Evolutionary conservation across 2,797 vertebrate genomes (phyloP), one percentile per base, ranked within the genome.

Genomic region (Hapalemur alaotrensis): DNA sequence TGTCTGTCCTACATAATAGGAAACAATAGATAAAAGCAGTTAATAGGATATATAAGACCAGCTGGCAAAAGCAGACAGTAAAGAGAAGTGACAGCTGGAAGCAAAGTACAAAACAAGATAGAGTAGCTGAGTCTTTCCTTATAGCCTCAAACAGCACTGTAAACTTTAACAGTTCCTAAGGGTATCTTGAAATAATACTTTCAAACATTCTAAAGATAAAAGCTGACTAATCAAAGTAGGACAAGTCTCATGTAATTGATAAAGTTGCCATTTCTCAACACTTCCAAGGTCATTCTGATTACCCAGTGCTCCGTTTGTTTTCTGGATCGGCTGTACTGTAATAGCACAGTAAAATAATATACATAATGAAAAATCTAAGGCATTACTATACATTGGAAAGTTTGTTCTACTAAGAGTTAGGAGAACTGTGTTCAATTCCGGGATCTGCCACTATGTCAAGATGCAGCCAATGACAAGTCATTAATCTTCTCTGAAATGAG

Each of bases 61-160:
- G 82, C 28, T 73, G 82, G 78, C 79, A 13, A 75, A 76, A 69
- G 61, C 30, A 80, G 52, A 85, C 35, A 83, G 54, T 86, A 93
- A 83, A 83, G 79, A 88, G 52, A 94, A 80, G 30, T 79, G 79
- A 97, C 43, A 69, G 93, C 70, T 87, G 78, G 91, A 95, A 94
- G 85, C 59, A 89, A 92, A 89, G 70, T 35, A 85, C 67, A 84
- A 65, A 95, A 93, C 61, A 86, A 89, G 61, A 38, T 81, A 79
- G 52, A 88, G 14, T 1, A n/a, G 52, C 3, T 67, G 20, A 85
- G n/a, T 35, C 94, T 83, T 95, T 91, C 73, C 38, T 89, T 54
- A 94, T 0, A 91, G 87, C 86, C 67, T 72, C 54, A 52, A 63
- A 79, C 9, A 72, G 61, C 25, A 50, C 20, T 43, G 38, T 22